These are phyloP conservation scores for Nettapus auritus DNA, from an alignment of 2,113 vertebrate species.

Conservation along the genomic window DNA sequence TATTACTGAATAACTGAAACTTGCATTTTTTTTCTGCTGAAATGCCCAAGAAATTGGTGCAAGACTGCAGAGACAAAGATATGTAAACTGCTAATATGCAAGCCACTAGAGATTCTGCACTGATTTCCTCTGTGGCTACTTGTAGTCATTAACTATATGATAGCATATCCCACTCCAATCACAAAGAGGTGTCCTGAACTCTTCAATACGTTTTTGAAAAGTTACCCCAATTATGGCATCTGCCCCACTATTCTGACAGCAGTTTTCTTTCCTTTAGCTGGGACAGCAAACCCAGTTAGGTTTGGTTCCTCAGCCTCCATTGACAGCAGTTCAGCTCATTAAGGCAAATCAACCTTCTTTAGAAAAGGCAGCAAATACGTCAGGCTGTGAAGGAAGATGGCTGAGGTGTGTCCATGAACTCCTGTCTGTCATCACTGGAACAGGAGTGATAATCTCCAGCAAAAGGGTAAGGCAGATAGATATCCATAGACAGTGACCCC, in stretches of 20 bases:
- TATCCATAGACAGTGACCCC: not conserved
- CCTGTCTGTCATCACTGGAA: rapidly evolving
- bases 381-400: not conserved
- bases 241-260: not conserved
- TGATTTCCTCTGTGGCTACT: not conserved
- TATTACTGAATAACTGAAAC: not conserved
- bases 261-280: not conserved
- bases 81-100: not conserved
- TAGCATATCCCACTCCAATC: not conserved
- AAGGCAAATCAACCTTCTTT: not conserved
- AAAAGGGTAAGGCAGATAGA: not conserved
- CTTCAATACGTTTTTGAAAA: not conserved
- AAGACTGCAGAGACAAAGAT: not conserved
- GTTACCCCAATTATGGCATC: not conserved
- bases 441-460: not conserved
- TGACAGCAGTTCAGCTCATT: not conserved
- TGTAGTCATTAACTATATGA: not conserved
- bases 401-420: not conserved
- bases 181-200: not conserved
- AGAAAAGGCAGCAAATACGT: not conserved
- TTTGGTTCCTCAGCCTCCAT: not conserved
- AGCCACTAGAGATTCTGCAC: not conserved
- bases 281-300: rapidly evolving
- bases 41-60: not conserved
- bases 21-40: not conserved